Evolutionary conservation across 2,888 invertebrate species (phyloP).

Genomic region (Tenthredo mesomela): DNA sequence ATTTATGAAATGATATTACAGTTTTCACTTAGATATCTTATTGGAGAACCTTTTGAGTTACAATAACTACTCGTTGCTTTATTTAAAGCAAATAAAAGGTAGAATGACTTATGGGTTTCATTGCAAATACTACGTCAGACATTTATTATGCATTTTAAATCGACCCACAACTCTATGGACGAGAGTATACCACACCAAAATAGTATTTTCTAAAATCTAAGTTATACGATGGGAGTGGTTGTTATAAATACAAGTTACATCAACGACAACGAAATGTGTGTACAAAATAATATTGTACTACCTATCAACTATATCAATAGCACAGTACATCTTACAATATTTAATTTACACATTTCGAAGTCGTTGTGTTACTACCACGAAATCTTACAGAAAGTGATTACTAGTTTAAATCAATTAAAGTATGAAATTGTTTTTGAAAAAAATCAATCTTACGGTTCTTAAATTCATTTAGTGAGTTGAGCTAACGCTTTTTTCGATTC

Average conservation of each 20-base stretch:
- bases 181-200: slow-evolving; percentile 29
- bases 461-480: not conserved
- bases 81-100: not conserved
- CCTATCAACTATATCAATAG: not conserved
- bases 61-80: slow-evolving; percentile 4
- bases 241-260: not conserved
- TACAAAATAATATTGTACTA: not conserved
- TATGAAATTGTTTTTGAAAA: too few relatives aligned
- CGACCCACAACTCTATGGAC: slow-evolving; percentile 30
- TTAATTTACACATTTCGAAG: not conserved
- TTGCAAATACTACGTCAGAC: slow-evolving; percentile 31
- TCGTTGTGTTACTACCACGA: slow-evolving; percentile 7
- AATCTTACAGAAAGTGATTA: slow-evolving; percentile 40
- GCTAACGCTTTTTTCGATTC: not conserved
- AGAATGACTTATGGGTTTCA: slow-evolving; percentile 16
- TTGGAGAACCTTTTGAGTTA: not conserved
- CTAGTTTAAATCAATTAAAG: not conserved
- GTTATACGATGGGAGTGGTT: slow-evolving; percentile 31
- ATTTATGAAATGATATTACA: not conserved
- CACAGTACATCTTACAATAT: not conserved
- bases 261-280: slow-evolving; percentile 7
- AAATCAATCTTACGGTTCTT: not conserved
- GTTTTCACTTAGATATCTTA: slow-evolving; percentile 31
- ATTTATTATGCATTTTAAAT: slow-evolving; percentile 27
- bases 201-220: slow-evolving; percentile 32